Evolutionary conservation across 1,140 invertebrate species (phyloP), one percentile per base, ranked within the genome.

Genomic region (Aculops lycopersici): DNA sequence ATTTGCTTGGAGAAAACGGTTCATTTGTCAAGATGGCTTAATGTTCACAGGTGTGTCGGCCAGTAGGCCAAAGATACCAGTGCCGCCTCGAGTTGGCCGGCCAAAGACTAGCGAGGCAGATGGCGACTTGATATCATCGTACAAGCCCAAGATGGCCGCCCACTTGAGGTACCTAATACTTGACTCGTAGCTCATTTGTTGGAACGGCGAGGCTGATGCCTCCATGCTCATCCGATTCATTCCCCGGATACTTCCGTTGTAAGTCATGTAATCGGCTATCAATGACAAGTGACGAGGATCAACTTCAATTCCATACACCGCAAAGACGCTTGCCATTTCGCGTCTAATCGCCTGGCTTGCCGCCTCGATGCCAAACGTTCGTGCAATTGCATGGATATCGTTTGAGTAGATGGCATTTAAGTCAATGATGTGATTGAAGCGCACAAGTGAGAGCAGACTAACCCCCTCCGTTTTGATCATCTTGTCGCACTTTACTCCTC

Each of bases 101-200:
- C 88, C 88, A 5, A 81, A 50, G 59, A 90, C 75, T 3, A 97
- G 51, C 45, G 78, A 68, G 52, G 80, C 70, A 0, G 83, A 88
- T 1, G 86, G 81, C 36, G 79, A 84, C 35, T 64, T 58, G 17
- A 95, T 58, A 45, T 65, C 59, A 58, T 97, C 86, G 31, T 55
- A 46, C 46, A 66, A 64, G 58, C 67, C 63, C 45, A 54, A 45
- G 4, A 83, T 54, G 12, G 72, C 67, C 0, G 90, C 74, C 42
- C 67, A 69, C 49, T 74, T 72, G 38, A 97, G 61, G 52, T 94
- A 94, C 47, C 65, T 66, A 17, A 80, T 58, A 1, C 81, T 77
- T 1, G 81, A 81, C 58, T 97, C 90, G 52, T 90, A 98, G 2
- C 76, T 86, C 75, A 97, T 95, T 60, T 94, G 84, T 54, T 97